A percentile compares a stretch with the other conserved stretches of the same genome.
These are phyloP conservation scores for Pollenia labialis DNA, from an alignment of 2,888 invertebrate species.

Conservation along the genomic window DNA sequence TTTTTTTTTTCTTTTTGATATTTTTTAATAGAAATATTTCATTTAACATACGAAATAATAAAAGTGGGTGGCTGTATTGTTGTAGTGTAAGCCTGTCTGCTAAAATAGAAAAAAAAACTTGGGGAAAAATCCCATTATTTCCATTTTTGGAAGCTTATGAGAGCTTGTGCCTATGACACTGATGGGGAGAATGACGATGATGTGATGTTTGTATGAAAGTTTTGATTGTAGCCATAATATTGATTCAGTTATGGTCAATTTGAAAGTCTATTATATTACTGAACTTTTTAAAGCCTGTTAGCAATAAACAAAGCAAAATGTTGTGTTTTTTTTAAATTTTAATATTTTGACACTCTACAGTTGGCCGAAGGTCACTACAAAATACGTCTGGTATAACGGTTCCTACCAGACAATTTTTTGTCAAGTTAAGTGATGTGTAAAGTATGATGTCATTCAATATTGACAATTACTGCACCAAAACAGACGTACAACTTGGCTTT, in stretches of 20 bases:
- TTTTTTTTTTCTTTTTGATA: not conserved
- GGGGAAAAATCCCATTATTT: not conserved
- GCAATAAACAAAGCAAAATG: not conserved
- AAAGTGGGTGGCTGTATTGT: not conserved
- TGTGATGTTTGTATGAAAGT: not conserved
- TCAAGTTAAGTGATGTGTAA: too few species aligned
- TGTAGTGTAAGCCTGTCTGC: not conserved
- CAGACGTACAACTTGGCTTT: too few species aligned
- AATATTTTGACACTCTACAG: not conserved
- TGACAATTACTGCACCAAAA: too few species aligned
- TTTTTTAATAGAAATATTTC: constrained; percentile 19
- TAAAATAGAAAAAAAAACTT: not conserved
- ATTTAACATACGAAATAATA: not conserved
- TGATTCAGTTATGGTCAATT: not conserved
- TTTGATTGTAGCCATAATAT: constrained; percentile 7
- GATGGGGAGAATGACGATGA: not conserved
- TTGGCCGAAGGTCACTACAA: too few species aligned
- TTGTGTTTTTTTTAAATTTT: not conserved
- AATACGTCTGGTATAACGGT: too few species aligned
- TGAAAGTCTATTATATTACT: constrained; percentile 10
- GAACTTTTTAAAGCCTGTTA: not conserved
- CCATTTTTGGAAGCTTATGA: constrained; percentile 1
- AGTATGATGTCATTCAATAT: too few species aligned
- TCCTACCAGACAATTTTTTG: too few species aligned
- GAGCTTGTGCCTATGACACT: not conserved